Evolutionary conservation across 2,113 vertebrate species (phyloP).

Genomic region (Diadophis punctatus): DNA sequence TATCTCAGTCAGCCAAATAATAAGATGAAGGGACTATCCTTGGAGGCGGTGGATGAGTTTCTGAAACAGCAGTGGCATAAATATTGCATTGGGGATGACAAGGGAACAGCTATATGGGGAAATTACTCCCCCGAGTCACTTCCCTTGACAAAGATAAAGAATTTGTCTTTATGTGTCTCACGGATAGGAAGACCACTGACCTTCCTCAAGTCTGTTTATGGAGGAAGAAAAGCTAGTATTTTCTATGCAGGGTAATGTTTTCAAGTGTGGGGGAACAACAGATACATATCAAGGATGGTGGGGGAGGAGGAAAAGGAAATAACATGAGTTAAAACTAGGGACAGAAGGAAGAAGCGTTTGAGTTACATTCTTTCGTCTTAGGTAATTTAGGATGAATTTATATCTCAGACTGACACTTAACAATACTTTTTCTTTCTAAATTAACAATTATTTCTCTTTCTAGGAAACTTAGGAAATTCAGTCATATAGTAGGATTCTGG

Average conservation of each 20-base stretch:
- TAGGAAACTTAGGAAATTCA: not conserved
- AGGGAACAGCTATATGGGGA: not conserved
- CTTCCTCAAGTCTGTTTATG: not conserved
- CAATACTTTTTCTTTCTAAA: not conserved
- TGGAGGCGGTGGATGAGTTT: not conserved
- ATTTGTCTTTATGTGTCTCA: not conserved
- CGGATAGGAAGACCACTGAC: no score
- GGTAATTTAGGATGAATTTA: not conserved
- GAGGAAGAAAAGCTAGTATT: not conserved
- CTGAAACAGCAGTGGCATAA: not conserved
- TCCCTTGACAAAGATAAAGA: not conserved
- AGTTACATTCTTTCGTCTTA: conserved; percentile 6
- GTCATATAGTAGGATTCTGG: not conserved
- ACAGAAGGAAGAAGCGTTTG: not conserved
- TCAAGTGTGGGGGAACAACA: conserved; percentile 14
- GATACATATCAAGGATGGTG: conserved; percentile 19
- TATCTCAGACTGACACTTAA: not conserved
- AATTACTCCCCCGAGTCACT: not conserved
- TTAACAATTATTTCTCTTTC: not conserved
- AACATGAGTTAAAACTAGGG: conserved; percentile 30
- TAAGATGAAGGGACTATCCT: not conserved
- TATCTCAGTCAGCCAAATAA: not conserved
- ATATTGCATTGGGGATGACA: not conserved
- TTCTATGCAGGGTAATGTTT: not conserved
- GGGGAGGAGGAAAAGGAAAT: not conserved